Percentiles rank a stretch among this genome's conserved stretches.
These are phyloP conservation scores for Coendou prehensilis DNA, from an alignment of 2,797 vertebrate genomes.

Conservation along the genomic window DNA sequence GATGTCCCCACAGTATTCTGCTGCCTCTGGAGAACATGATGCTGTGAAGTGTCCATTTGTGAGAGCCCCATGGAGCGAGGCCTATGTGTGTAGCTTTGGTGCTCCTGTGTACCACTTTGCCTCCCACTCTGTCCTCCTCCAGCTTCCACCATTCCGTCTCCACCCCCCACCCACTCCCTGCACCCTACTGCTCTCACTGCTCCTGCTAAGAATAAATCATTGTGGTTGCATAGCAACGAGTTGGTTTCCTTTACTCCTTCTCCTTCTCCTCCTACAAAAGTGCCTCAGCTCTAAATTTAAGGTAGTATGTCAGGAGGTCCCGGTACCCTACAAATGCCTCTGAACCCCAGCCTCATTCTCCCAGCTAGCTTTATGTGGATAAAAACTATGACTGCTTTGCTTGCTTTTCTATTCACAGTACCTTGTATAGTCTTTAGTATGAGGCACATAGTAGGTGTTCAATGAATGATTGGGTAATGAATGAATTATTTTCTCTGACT, in stretches of 20 bases:
- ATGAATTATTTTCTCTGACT: conserved; percentile 61
- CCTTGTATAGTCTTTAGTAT: background rate
- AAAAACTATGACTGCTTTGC: conserved; percentile 13
- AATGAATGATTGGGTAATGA: background rate
- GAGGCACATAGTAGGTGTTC: conserved; percentile 40
- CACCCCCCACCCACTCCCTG: conserved; percentile 69
- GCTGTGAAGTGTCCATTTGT: conserved; percentile 22
- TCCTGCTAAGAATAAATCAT: conserved; percentile 83
- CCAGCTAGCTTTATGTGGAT: background rate
- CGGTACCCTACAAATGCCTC: conserved; percentile 39
- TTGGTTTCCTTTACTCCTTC: conserved; percentile 81
- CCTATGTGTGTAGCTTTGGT: conserved; percentile 28
- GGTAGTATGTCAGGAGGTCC: conserved; percentile 77
- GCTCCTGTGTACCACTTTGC: conserved; percentile 47
- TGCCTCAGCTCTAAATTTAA: conserved; percentile 83
- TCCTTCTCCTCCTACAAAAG: conserved; percentile 78
- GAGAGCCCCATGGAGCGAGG: conserved; percentile 4
- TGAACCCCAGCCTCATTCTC: background rate
- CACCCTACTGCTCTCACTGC: conserved; percentile 54
- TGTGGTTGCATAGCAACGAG: conserved; percentile 83
- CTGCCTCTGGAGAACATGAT: background rate
- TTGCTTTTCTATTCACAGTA: background rate
- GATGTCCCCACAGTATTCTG: background rate
- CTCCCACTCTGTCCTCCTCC: conserved; percentile 57
- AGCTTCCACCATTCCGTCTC: background rate